These are phyloP conservation scores for Onychomys arenicola DNA, from an alignment of 2,797 vertebrate genomes.

Conservation along the genomic window DNA sequence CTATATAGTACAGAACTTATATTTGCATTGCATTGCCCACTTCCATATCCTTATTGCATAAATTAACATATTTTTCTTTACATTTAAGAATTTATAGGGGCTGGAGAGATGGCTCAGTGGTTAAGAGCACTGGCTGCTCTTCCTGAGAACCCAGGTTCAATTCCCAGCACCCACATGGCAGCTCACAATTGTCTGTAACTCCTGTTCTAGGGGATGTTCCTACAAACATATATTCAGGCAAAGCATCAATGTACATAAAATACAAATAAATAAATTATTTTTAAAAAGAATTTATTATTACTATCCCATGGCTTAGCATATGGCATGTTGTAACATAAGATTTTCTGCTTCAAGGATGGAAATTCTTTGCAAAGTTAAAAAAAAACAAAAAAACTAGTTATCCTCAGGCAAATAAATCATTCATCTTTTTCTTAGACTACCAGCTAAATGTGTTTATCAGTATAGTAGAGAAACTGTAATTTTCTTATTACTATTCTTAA, in stretches of 20 bases:
- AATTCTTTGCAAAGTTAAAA: constrained; percentile 80
- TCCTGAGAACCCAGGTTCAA: too few relatives aligned
- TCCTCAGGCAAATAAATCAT: constrained; percentile 77
- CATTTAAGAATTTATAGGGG: background rate
- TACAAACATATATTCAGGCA: too few relatives aligned
- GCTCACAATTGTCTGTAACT: too few relatives aligned
- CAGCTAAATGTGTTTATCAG: constrained; percentile 77
- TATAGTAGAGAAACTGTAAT: constrained; percentile 70
- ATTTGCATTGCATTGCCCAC: background rate
- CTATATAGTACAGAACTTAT: background rate
- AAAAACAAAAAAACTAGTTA: constrained; percentile 71
- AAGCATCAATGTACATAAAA: too few relatives aligned
- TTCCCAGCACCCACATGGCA: too few relatives aligned
- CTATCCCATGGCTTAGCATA: background rate
- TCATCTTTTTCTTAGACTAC: constrained; percentile 74
- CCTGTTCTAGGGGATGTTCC: too few relatives aligned
- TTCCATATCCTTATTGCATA: background rate
- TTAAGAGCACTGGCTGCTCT: too few relatives aligned
- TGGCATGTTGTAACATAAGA: constrained; percentile 19
- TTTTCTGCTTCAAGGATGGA: constrained; percentile 65
- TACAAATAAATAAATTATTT: too few relatives aligned
- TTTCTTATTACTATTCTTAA: constrained; percentile 63
- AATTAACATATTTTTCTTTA: background rate
- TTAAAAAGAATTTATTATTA: background rate
- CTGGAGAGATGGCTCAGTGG: too few relatives aligned